Conservation (phyloP, 2,113 vertebrate species). For the Eclectus roratus region DNA sequence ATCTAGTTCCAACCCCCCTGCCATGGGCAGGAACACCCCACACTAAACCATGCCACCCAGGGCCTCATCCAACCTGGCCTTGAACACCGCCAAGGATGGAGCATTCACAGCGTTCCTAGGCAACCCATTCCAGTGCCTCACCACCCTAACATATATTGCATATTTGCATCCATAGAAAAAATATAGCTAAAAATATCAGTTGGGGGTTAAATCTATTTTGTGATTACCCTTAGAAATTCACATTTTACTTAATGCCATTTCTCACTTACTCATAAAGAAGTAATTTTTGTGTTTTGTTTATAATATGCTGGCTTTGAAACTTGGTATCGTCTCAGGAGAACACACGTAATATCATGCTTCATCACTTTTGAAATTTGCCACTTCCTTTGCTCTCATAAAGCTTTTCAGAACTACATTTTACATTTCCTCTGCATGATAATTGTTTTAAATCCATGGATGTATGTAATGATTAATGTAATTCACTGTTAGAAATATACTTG, state of each 20-base stretch:
- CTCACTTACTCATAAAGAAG: neutral
- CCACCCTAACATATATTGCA: neutral
- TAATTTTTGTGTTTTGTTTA: neutral
- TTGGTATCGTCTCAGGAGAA: neutral
- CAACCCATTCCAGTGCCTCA: no score
- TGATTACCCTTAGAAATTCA: neutral
- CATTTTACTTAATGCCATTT: neutral
- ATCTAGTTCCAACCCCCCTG: no score
- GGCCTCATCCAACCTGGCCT: no score
- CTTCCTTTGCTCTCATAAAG: neutral
- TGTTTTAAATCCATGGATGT: neutral
- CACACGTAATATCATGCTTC: neutral
- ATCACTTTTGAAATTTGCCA: neutral
- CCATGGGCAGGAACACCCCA: no score
- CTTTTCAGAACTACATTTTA: neutral
- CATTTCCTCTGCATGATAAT: neutral
- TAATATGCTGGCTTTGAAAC: neutral
- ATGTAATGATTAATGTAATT: neutral
- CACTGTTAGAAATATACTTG: neutral
- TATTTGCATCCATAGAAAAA: neutral
- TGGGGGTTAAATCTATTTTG: neutral
- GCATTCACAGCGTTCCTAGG: no score
- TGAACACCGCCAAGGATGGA: no score
- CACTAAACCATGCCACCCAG: no score
- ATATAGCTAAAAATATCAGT: neutral